Evolutionary conservation across 2,888 invertebrate species (phyloP).

Genomic region (Pristionchus exspectatus): DNA sequence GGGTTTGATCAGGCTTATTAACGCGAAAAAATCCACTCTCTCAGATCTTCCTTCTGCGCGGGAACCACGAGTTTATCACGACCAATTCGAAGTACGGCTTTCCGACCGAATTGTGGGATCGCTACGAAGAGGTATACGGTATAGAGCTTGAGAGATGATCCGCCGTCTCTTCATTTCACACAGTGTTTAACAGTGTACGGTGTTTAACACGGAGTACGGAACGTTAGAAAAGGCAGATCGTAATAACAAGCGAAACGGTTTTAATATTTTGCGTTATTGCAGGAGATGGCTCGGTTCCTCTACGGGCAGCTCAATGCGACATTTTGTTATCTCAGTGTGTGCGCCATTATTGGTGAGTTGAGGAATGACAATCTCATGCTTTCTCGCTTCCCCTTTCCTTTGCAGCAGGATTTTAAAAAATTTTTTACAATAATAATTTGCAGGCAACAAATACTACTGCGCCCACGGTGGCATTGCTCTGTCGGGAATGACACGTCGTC

Average conservation of each 20-base stretch:
- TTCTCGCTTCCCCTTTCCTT: too few relatives aligned
- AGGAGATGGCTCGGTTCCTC: neutral
- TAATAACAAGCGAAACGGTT: neutral
- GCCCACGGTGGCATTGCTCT: neutral
- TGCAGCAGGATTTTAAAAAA: neutral
- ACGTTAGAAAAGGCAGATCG: too few relatives aligned
- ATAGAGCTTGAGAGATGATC: too few relatives aligned
- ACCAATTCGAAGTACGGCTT: neutral
- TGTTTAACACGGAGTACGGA: too few relatives aligned
- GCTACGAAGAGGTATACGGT: neutral
- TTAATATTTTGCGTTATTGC: neutral
- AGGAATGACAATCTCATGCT: too few relatives aligned
- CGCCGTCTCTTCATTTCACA: too few relatives aligned
- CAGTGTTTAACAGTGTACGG: too few relatives aligned
- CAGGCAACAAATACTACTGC: neutral
- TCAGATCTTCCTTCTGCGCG: neutral
- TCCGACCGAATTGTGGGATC: neutral
- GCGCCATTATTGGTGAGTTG: neutral
- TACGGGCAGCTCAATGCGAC: neutral
- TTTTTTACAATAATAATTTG: neutral
- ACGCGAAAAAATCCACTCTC: neutral
- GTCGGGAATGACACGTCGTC: neutral
- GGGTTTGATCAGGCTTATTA: too few relatives aligned
- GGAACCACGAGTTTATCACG: neutral
- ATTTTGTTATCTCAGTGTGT: neutral